Percentiles rank a stretch among this genome's conserved stretches.
phyloP scores from a whole-genome alignment of 2,797 vertebrate species.

The Poecilia gillii region DNA sequence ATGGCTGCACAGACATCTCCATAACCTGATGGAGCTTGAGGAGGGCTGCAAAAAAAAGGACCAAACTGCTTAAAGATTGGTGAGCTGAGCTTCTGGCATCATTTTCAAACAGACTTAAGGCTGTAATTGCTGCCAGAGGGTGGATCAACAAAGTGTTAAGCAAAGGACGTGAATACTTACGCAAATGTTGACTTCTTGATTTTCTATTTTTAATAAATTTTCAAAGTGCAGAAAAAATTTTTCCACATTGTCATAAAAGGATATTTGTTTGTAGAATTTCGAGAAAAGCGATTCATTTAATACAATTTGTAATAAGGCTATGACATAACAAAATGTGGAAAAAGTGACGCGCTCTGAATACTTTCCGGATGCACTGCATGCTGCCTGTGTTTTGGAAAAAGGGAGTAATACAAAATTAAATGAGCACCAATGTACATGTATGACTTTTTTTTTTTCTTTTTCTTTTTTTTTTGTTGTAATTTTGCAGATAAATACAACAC shows the following conservation, averaged over 20 bases:
- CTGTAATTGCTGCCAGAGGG: neutral
- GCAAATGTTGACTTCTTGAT: neutral
- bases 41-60: too few relatives aligned
- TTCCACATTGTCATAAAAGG: too few relatives aligned
- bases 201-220: neutral
- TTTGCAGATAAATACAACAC: neutral
- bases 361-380: neutral
- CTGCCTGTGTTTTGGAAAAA: neutral
- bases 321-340: neutral
- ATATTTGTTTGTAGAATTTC: neutral
- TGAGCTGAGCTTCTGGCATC: neutral
- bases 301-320: neutral
- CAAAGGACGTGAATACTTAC: neutral
- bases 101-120: neutral
- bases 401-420: conserved; percentile 1
- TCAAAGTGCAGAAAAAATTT: neutral
- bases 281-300: neutral
- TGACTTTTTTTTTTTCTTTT: neutral
- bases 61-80: too few relatives aligned
- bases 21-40: too few relatives aligned
- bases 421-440: neutral
- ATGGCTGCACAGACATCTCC: too few relatives aligned
- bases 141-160: neutral
- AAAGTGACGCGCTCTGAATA: neutral
- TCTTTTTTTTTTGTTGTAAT: neutral